These are phyloP conservation scores for Drosophila mayaguana DNA, from an alignment of 2,888 invertebrate species.

Conservation along the genomic window DNA sequence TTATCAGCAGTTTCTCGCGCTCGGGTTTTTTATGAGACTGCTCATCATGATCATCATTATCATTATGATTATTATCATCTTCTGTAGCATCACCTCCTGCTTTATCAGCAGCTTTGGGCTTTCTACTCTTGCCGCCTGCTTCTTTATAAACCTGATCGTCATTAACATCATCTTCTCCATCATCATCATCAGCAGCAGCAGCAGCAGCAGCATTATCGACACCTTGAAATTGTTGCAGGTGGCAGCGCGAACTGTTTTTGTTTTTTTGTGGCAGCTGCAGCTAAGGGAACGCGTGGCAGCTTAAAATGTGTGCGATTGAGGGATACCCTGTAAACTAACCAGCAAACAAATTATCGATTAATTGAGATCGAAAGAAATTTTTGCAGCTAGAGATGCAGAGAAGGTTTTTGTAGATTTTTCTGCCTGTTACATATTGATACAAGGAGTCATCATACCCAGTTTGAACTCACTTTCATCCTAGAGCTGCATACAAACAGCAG, in stretches of 20 bases:
- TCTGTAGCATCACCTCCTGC: not conserved
- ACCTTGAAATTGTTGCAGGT: conserved; percentile 64
- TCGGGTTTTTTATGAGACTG: not conserved
- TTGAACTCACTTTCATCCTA: not conserved
- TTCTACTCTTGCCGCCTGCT: not conserved
- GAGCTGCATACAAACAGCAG: not conserved
- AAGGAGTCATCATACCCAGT: not conserved
- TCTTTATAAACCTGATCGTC: not conserved
- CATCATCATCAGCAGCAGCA: not conserved
- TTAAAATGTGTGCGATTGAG: not conserved
- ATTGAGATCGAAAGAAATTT: not conserved
- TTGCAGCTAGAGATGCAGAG: too few relatives aligned
- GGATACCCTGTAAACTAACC: not conserved
- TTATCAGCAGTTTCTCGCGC: not conserved
- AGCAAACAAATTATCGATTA: not conserved
- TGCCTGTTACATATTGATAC: not conserved
- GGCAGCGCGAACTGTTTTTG: conserved; percentile 19
- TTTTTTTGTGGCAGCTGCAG: not conserved
- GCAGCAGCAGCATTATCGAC: conserved; percentile 37
- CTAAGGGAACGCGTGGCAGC: not conserved
- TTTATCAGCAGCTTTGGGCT: not conserved
- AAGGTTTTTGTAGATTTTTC: too few relatives aligned
- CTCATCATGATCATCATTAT: not conserved
- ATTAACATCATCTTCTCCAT: not conserved
- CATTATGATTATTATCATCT: not conserved